Percentiles rank a stretch among this genome's conserved stretches.
phyloP scores from a whole-genome alignment of 2,113 vertebrate genomes.

The Cebidichthys violaceus region DNA sequence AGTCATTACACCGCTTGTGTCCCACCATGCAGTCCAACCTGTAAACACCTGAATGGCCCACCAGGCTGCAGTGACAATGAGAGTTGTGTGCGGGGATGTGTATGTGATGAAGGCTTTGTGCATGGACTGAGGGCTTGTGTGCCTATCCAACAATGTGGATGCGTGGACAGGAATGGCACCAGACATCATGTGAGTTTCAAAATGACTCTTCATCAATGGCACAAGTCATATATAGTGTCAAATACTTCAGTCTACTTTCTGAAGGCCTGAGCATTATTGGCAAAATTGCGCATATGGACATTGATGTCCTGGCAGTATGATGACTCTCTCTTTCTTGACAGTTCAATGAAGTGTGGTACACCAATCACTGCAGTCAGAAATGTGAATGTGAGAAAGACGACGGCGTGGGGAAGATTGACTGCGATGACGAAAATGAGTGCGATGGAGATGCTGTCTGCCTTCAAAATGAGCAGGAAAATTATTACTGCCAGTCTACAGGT shows the following conservation, averaged over 20 bases:
- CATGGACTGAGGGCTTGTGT: constrained; percentile 82
- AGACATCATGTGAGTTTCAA: constrained; percentile 80
- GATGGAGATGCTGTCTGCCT: constrained; percentile 75
- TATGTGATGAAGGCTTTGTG: constrained; percentile 85
- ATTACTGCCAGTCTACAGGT: constrained; percentile 83
- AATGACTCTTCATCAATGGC: neutral
- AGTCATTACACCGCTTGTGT: constrained; percentile 84
- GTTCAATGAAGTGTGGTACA: constrained; percentile 87
- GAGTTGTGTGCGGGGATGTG: constrained; percentile 84
- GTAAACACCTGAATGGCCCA: constrained; percentile 80
- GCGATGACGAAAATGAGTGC: constrained; percentile 75
- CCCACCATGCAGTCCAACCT: constrained; percentile 85
- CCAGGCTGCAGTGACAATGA: constrained; percentile 77
- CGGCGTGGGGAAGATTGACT: constrained; percentile 69
- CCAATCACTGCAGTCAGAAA: constrained; percentile 78
- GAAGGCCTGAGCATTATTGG: neutral
- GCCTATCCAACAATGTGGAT: constrained; percentile 85
- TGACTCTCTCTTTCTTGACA: constrained; percentile 53
- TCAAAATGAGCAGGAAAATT: constrained; percentile 74
- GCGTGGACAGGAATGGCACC: constrained; percentile 82
- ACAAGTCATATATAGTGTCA: neutral
- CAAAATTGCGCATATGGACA: neutral
- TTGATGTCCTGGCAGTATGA: neutral
- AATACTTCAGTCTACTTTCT: neutral
- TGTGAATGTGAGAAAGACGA: constrained; percentile 80